Evolutionary conservation across 2,888 invertebrate species (phyloP), one percentile per base, ranked within the genome.

Genomic region (Conchocele bisecta): DNA sequence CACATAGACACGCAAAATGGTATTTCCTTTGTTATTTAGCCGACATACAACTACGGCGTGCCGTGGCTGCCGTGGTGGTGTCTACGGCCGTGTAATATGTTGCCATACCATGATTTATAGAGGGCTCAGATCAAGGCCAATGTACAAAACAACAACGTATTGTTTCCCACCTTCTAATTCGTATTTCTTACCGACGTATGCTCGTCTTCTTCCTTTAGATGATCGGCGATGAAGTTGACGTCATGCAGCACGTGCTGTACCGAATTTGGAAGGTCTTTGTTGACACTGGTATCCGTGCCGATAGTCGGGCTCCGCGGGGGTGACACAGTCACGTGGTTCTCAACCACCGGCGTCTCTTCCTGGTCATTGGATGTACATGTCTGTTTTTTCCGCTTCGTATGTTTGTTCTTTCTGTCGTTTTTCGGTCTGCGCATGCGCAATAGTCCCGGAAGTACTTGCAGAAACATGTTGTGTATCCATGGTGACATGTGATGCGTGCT

Each of bases 401-500:
- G n/a, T n/a, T n/a, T n/a, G n/a, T n/a, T n/a, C 5, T 15, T n/a
- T 20, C 17, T 51, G 31, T 56, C 56, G 17, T 46, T 46, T 20
- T 17, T 17, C 1, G 98, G 98, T 88, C 98, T 93, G 88, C 95
- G 95, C 95, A 98, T 98, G 84, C 97, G 95, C 72, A 98, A 93
- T 83, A 98, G 93, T 86, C 97, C 93, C 15, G 98, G 98, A 84
- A 98, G 93, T 87, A 98, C 96, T 92, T 98, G 97, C 82, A 98
- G 97, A 92, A 98, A 98, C 64, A 98, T 96, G 79, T 96, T 93
- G 89, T 97, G 95, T 71, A 98, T 97, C 98, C 98, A 98, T 9
- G 97, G 97, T 68, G 98, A 97, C 98, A 99, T 98, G 89, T 95
- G 95, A 93, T 99, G 98, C 56, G 98, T 99, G 92, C 98, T 97